Base-by-base conservation (phyloP, 1,140 invertebrate species). In the Theocolax elegans region DNA sequence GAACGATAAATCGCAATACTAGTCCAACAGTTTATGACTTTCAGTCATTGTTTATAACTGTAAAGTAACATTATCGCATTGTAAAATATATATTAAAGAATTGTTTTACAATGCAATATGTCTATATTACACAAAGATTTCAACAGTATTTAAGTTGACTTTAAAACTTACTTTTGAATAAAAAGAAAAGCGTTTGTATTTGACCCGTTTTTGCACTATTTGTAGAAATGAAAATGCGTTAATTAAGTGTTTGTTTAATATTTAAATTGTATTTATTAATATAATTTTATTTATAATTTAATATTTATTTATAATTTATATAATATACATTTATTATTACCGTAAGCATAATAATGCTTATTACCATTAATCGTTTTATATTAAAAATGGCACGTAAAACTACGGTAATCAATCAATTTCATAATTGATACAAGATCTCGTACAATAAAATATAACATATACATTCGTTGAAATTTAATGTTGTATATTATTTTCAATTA, bases 71-170 rank as follows among this genome's bases (percentile, higher is more conserved):
- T 13, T 10, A 17, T 51, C 29, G 31, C 6, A 35, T 31, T 44
- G 25, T 56, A 56, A 56, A 66, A 46, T 59, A 19, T n/a, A n/a
- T 44, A 67, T 59, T 67, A n/a, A 48, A 21, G 48, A 46, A 67
- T 35, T 17, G 23, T 56, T 65, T 66, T 19, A 17, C 35, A 27
- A 42, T 53, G 35, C 21, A 44, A 29, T 44, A 15, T 44, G 17
- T 54, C 17, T 64, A 48, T 46, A 42, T 48, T 48, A 35, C 3
- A 3, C n/a, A n/a, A 53, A 66, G 17, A 48, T 56, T 44, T 66
- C 15, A 42, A 27, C 19, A 44, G 17, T 66, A 54, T 54, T 58
- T 58, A 54, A 12, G 48, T 65, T 66, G 51, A 29, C 63, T 49
- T 46, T 29, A 13, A 4, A 67, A 40, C n/a, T 7, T 46, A 31